Conservation (phyloP, 1,140 invertebrate species). For the Apocrypta bakeri region DNA sequence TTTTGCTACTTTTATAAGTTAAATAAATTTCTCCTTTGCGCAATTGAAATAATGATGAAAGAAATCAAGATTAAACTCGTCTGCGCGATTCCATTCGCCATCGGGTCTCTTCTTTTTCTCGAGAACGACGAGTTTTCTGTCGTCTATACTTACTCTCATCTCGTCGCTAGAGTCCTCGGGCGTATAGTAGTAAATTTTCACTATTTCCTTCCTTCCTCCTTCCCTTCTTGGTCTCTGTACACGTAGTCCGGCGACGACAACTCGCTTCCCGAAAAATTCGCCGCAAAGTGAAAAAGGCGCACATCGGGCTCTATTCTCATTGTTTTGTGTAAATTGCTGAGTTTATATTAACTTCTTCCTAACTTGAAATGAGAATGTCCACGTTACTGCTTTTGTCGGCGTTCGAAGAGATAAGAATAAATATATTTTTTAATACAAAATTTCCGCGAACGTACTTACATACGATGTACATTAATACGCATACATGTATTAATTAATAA, state of each 20-base stretch:
- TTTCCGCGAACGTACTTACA: too few species aligned
- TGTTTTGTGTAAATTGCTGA: slow-evolving; percentile 27
- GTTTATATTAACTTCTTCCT: slow-evolving; percentile 24
- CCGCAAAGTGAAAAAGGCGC: slow-evolving; percentile 26
- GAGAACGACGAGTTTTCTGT: neutral
- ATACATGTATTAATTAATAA: too few species aligned
- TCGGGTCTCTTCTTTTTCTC: neutral
- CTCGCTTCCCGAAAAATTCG: slow-evolving; percentile 9
- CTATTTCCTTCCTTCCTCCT: neutral
- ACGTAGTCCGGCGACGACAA: neutral
- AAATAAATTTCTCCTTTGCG: too few species aligned
- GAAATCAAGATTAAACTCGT: slow-evolving; percentile 4
- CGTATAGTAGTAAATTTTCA: slow-evolving; percentile 9
- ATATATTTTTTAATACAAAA: too few species aligned
- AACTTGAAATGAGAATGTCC: slow-evolving; percentile 12
- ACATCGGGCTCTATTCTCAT: slow-evolving; percentile 16
- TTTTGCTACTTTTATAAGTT: too few species aligned
- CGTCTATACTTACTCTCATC: neutral
- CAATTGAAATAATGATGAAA: neutral
- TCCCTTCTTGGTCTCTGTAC: neutral
- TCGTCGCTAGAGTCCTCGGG: neutral
- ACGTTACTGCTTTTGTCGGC: neutral
- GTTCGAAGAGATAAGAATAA: too few species aligned
- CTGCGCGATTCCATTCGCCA: neutral
- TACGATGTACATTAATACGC: too few species aligned